Evolutionary conservation across 2,797 vertebrate genomes (phyloP).

Genomic region (Gambusia yucatana): DNA sequence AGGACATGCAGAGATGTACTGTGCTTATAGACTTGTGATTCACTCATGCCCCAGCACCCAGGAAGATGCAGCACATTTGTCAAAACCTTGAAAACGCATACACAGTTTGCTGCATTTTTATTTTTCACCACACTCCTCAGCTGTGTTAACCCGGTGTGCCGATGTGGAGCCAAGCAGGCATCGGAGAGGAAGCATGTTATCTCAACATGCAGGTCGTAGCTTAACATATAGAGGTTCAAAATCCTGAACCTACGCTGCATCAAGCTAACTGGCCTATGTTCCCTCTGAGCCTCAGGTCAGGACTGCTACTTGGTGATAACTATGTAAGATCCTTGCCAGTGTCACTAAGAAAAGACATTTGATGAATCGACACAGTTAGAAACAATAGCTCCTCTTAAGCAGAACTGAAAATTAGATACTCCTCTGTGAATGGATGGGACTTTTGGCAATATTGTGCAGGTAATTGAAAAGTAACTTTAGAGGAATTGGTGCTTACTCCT

Average conservation of each 20-base stretch:
- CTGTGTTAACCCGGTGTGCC: slow-evolving; percentile 21
- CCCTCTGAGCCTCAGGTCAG: slow-evolving; percentile 25
- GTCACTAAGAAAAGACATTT: slow-evolving; percentile 23
- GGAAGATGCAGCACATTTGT: slow-evolving; percentile 46
- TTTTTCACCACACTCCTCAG: not conserved
- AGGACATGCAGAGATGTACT: slow-evolving; percentile 49
- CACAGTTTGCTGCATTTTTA: slow-evolving; percentile 28
- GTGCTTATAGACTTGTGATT: slow-evolving; percentile 58
- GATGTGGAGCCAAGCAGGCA: slow-evolving; percentile 19
- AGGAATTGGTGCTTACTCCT: not conserved
- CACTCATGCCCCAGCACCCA: slow-evolving; percentile 55
- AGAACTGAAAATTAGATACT: not conserved
- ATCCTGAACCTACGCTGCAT: slow-evolving; percentile 41
- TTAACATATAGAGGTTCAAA: slow-evolving; percentile 35
- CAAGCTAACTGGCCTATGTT: slow-evolving; percentile 38
- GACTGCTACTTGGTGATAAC: slow-evolving; percentile 38
- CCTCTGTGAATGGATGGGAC: not conserved
- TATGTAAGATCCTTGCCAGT: slow-evolving; percentile 17
- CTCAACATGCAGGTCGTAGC: slow-evolving; percentile 33
- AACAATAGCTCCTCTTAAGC: not conserved
- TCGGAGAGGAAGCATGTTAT: slow-evolving; percentile 42
- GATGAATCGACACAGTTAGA: slow-evolving; percentile 17
- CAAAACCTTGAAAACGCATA: slow-evolving; percentile 4
- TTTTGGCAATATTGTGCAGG: not conserved
- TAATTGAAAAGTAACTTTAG: not conserved